A percentile compares a stretch with the other conserved stretches of the same genome.
phyloP scores from a whole-genome alignment of 1,140 invertebrate genomes.

The Drosophila arawakana region DNA sequence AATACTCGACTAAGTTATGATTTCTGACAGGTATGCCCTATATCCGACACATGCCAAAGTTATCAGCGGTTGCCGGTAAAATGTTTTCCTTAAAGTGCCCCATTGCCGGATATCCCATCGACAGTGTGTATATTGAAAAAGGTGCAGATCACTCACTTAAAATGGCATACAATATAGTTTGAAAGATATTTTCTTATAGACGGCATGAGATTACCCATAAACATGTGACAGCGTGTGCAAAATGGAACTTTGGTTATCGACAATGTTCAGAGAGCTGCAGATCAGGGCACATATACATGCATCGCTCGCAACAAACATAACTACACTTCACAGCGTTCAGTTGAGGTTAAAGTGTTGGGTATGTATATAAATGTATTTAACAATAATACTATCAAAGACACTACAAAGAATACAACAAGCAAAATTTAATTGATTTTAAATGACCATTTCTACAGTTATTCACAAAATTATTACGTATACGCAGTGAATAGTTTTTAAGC shows the following conservation, averaged over 20 bases:
- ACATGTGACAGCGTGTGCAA: slow-evolving; percentile 88
- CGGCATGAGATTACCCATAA: slow-evolving; percentile 87
- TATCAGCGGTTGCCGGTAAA: slow-evolving; percentile 89
- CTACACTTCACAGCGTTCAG: slow-evolving; percentile 86
- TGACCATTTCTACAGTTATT: too few species aligned
- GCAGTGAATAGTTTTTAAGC: background rate
- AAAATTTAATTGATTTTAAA: too few species aligned
- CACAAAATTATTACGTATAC: background rate
- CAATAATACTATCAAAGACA: background rate
- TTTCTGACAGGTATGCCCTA: slow-evolving; percentile 87
- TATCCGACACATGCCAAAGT: slow-evolving; percentile 88
- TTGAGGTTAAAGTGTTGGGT: slow-evolving; percentile 87
- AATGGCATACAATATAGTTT: background rate
- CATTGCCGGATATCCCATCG: slow-evolving; percentile 89
- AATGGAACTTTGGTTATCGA: slow-evolving; percentile 89
- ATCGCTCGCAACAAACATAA: slow-evolving; percentile 88
- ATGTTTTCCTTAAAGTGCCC: slow-evolving; percentile 88
- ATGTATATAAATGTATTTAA: slow-evolving; percentile 68
- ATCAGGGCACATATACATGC: slow-evolving; percentile 89
- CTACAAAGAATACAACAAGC: background rate
- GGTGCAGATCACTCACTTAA: slow-evolving; percentile 79
- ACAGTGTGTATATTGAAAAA: slow-evolving; percentile 88
- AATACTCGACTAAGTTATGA: background rate
- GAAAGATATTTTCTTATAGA: slow-evolving; percentile 82
- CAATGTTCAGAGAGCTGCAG: slow-evolving; percentile 87